A percentile compares a stretch with the other conserved stretches of the same genome.
Conservation (phyloP, 2,888 invertebrate genomes). For the Lochmaea capreae region DNA sequence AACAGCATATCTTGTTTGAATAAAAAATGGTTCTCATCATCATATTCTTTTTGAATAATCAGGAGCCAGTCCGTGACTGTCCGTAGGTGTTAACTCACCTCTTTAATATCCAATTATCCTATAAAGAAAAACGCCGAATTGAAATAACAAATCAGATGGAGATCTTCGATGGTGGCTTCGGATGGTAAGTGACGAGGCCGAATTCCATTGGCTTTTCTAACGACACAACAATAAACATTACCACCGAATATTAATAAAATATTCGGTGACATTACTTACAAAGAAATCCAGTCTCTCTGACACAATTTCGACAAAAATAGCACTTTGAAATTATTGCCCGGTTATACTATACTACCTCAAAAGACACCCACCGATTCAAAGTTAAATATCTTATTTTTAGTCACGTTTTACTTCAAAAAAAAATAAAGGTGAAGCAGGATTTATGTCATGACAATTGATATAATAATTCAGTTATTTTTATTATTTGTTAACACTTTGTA, state of each 20-base stretch:
- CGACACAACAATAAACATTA: conserved; percentile 36
- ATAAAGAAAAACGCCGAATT: conserved; percentile 46
- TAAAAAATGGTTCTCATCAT: too few species aligned
- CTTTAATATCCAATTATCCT: conserved; percentile 42
- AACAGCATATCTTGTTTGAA: neutral
- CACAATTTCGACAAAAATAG: conserved; percentile 43
- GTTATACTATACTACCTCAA: conserved; percentile 34
- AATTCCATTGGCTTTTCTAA: conserved; percentile 34
- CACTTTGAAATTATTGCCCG: conserved; percentile 41
- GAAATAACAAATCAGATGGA: conserved; percentile 49
- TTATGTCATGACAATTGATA: conserved; percentile 29
- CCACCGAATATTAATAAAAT: too few species aligned
- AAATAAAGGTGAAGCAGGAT: conserved; percentile 22
- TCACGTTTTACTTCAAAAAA: conserved; percentile 39
- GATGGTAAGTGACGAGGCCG: conserved; percentile 34
- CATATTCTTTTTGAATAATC: neutral
- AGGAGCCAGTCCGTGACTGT: conserved; percentile 23
- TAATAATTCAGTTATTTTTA: conserved; percentile 32
- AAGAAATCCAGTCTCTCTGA: conserved; percentile 36
- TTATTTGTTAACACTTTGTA: conserved; percentile 12
- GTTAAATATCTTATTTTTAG: conserved; percentile 33
- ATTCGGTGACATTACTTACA: too few species aligned
- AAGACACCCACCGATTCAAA: conserved; percentile 35
- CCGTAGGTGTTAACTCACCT: conserved; percentile 41
- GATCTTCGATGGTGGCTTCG: conserved; percentile 36